Evolutionary conservation across 2,888 invertebrate genomes (phyloP).

Genomic region (Geotrupes spiniger): DNA sequence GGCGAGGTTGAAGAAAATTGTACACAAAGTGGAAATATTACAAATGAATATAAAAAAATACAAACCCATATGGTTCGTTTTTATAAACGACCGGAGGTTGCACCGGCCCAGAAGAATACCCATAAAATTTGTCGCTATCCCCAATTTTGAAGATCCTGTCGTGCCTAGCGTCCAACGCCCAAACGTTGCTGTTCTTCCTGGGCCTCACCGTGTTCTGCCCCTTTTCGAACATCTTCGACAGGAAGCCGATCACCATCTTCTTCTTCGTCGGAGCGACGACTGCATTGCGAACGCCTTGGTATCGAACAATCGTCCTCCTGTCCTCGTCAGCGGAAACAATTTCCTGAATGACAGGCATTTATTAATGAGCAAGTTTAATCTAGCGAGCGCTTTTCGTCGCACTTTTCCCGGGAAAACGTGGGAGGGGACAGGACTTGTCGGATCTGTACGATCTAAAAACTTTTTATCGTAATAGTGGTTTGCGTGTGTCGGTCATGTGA

Average conservation of each 20-base stretch:
- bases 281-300: slow-evolving; percentile 1
- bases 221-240: slow-evolving; percentile 14
- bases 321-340: background rate
- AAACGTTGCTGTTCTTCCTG: slow-evolving; percentile 8
- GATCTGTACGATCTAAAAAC: slow-evolving; percentile 8
- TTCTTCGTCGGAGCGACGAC: background rate
- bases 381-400: background rate
- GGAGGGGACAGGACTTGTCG: slow-evolving; percentile 3
- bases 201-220: slow-evolving; percentile 9
- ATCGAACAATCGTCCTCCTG: background rate
- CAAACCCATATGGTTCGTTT: too few species aligned
- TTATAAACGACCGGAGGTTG: too few species aligned
- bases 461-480: slow-evolving; percentile 14
- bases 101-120: slow-evolving; percentile 1
- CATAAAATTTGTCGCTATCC: slow-evolving; percentile 18
- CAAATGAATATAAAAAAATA: too few species aligned
- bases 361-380: background rate
- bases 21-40: too few species aligned
- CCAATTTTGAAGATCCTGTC: slow-evolving; percentile 16
- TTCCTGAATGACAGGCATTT: slow-evolving; percentile 15
- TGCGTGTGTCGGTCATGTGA: slow-evolving; percentile 7
- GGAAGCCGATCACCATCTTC: too few species aligned
- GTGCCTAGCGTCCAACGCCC: background rate
- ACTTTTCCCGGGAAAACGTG: slow-evolving; percentile 9
- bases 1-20: too few species aligned